Evolutionary conservation across 2,113 vertebrate genomes (phyloP).

Genomic region (Spea bombifrons): DNA sequence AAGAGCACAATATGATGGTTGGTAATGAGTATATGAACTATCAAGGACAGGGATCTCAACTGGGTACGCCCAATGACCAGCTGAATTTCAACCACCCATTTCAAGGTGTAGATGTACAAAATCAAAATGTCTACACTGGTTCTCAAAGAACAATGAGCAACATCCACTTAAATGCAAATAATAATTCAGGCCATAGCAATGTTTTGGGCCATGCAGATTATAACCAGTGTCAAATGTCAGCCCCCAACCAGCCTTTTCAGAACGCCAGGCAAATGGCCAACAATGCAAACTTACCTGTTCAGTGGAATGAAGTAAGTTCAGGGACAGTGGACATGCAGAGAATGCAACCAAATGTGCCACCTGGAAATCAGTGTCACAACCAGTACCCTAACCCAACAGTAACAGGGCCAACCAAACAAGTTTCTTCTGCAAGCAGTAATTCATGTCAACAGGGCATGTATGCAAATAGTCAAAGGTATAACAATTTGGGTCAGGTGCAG

Average conservation of each 20-base stretch:
- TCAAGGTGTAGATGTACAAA: constrained; percentile 53
- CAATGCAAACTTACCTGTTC: neutral
- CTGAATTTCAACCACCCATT: constrained; percentile 62
- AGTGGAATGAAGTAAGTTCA: constrained; percentile 63
- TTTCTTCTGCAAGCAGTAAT: constrained; percentile 8
- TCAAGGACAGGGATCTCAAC: constrained; percentile 54
- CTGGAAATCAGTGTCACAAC: constrained; percentile 55
- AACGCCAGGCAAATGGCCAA: constrained; percentile 54
- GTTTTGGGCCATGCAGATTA: constrained; percentile 71
- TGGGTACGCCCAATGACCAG: constrained; percentile 63
- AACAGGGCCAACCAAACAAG: constrained; percentile 38
- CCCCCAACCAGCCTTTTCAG: constrained; percentile 67
- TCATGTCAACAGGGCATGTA: constrained; percentile 53
- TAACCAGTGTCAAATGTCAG: constrained; percentile 75
- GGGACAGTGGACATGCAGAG: constrained; percentile 42
- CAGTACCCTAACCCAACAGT: constrained; percentile 59
- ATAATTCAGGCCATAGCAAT: constrained; percentile 59
- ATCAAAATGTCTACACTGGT: constrained; percentile 57
- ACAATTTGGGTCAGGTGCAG: constrained; percentile 59
- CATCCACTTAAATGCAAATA: constrained; percentile 53
- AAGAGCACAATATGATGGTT: constrained; percentile 62
- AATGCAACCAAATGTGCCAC: constrained; percentile 47
- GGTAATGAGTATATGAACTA: constrained; percentile 72
- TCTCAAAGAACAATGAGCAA: constrained; percentile 49
- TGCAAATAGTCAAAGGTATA: constrained; percentile 45